A percentile compares a stretch with the other conserved stretches of the same genome.
phyloP scores from a whole-genome alignment of 2,888 invertebrate genomes.

The Agrochola circellaris region DNA sequence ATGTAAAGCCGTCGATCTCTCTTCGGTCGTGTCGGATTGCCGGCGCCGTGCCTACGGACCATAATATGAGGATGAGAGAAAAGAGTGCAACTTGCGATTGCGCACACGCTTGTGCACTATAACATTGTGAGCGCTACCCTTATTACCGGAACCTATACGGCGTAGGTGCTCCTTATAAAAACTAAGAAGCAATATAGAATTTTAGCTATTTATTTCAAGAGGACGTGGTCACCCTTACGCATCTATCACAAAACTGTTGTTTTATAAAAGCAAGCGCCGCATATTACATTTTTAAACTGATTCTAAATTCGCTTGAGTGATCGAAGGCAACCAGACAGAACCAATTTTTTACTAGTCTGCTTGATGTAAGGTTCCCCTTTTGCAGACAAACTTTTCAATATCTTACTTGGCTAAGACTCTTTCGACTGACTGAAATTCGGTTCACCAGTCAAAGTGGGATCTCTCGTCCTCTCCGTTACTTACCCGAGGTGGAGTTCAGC shows the following conservation, averaged over 20 bases:
- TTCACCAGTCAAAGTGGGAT: not conserved
- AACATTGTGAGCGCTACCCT: not conserved
- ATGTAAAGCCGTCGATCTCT: not conserved
- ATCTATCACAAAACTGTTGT: not conserved
- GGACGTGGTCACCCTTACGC: not conserved
- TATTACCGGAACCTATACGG: not conserved
- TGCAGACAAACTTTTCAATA: no score
- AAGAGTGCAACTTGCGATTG: not conserved
- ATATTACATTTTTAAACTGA: not conserved
- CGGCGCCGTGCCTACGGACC: not conserved
- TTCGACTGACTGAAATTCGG: not conserved
- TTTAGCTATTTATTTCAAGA: not conserved
- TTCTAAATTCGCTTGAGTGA: not conserved
- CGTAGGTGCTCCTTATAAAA: not conserved
- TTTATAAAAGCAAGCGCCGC: not conserved
- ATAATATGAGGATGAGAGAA: not conserved
- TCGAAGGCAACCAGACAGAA: no score
- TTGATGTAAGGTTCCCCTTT: not conserved
- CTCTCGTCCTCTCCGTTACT: not conserved
- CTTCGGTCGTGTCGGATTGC: not conserved
- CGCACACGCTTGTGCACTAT: no score
- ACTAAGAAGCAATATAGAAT: not conserved
- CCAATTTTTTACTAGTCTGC: not conserved
- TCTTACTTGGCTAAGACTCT: not conserved
- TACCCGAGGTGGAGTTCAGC: slow-evolving; percentile 24